Conservation (phyloP, 1,140 invertebrate species). For the Drosophila aff. region DNA sequence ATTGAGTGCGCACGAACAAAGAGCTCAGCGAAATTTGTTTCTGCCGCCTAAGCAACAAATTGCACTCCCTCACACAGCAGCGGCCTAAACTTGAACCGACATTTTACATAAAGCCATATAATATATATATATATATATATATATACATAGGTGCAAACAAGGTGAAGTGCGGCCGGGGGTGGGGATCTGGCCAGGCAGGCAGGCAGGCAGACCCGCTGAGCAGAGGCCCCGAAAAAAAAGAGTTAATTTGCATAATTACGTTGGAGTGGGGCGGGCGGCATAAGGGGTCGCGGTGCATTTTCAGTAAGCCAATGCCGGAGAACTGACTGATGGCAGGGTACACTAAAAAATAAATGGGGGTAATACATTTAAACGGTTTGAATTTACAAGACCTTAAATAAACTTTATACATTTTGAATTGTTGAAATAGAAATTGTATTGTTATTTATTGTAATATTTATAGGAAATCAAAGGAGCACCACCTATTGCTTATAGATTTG, state of each 20-base stretch:
- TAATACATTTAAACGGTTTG: not conserved
- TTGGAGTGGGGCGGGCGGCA: constrained; percentile 42
- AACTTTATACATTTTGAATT: too few relatives aligned
- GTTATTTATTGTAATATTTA: too few relatives aligned
- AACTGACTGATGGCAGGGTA: constrained; percentile 27
- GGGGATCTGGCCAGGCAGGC: constrained; percentile 31
- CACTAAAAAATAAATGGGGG: not conserved
- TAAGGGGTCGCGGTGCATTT: constrained; percentile 46
- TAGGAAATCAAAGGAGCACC: too few relatives aligned
- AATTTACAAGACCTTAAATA: not conserved
- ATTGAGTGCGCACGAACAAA: constrained; percentile 77
- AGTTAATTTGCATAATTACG: constrained; percentile 82
- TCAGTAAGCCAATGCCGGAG: constrained; percentile 37
- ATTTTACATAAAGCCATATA: constrained; percentile 68
- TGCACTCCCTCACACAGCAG: constrained; percentile 48
- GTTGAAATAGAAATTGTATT: too few relatives aligned
- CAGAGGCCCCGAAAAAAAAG: constrained; percentile 74
- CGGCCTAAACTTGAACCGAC: constrained; percentile 66
- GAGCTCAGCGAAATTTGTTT: constrained; percentile 63
- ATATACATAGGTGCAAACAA: constrained; percentile 30
- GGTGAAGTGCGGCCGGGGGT: not conserved
- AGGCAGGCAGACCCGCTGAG: constrained; percentile 58
- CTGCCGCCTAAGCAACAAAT: constrained; percentile 67
- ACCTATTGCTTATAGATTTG: too few relatives aligned
- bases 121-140: constrained; percentile 41